Percentiles rank a stretch among this genome's conserved stretches.
Conservation (phyloP, 2,113 vertebrate species). For the Myodes glareolus region DNA sequence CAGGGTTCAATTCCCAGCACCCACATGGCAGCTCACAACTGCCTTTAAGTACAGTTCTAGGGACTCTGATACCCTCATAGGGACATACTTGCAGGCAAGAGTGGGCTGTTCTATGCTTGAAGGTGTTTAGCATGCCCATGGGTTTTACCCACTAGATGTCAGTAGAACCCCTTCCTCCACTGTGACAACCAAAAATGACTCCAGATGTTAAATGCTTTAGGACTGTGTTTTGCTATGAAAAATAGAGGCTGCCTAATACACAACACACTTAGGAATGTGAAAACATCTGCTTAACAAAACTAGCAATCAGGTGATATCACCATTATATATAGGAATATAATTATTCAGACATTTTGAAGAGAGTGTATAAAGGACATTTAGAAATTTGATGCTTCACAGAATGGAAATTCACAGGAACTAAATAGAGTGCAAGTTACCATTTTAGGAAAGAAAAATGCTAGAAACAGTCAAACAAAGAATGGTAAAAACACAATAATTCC, state of each 20-base stretch:
- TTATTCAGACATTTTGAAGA: slow-evolving; percentile 93
- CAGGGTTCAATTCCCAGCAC: no score
- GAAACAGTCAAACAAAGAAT: slow-evolving; percentile 56
- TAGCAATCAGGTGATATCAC: slow-evolving; percentile 95
- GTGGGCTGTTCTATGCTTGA: neutral
- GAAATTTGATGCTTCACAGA: slow-evolving; percentile 89
- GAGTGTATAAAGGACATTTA: slow-evolving; percentile 91
- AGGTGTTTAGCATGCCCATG: slow-evolving; percentile 3
- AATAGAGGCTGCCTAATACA: neutral
- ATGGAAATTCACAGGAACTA: slow-evolving; percentile 80
- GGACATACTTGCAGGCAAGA: no score
- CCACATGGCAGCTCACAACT: no score
- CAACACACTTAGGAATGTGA: slow-evolving; percentile 90
- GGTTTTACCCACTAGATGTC: slow-evolving; percentile 73
- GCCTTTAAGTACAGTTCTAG: no score
- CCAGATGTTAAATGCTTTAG: slow-evolving; percentile 14
- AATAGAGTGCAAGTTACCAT: slow-evolving; percentile 58
- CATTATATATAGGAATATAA: slow-evolving; percentile 90
- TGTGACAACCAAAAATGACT: slow-evolving; percentile 11
- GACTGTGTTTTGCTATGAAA: neutral
- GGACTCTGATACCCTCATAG: no score
- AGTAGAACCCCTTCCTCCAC: slow-evolving; percentile 50
- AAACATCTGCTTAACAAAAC: slow-evolving; percentile 94
- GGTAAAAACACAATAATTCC: slow-evolving; percentile 65
- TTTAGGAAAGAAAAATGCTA: slow-evolving; percentile 72